A percentile compares a stretch with the other conserved stretches of the same genome.
These are phyloP conservation scores for Hirudo medicinalis DNA, from an alignment of 1,140 invertebrate species.

Conservation along the genomic window DNA sequence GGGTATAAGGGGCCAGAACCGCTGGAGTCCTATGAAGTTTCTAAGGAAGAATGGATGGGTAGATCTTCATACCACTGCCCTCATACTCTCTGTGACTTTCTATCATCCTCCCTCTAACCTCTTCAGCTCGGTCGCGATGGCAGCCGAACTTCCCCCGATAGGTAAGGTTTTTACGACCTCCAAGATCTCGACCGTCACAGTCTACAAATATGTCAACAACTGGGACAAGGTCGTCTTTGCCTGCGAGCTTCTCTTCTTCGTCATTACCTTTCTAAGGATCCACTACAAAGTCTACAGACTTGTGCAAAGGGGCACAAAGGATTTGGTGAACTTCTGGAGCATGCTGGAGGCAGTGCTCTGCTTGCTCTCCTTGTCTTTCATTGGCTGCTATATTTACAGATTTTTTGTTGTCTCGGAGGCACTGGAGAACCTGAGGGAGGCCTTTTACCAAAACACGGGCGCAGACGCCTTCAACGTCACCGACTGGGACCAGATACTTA, in stretches of 20 bases:
- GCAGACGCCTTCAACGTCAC: constrained; percentile 32
- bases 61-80: constrained; percentile 28
- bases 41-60: constrained; percentile 26
- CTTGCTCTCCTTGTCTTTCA: constrained; percentile 28
- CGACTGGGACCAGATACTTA: constrained; percentile 28
- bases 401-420: constrained; percentile 32
- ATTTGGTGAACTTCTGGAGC: background rate
- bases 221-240: constrained; percentile 34
- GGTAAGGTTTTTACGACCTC: constrained; percentile 28
- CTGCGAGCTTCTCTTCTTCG: constrained; percentile 36
- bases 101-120: constrained; percentile 34
- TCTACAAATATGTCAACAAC: constrained; percentile 34
- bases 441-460: constrained; percentile 34
- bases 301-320: constrained; percentile 23
- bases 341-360: background rate
- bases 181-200: constrained; percentile 29
- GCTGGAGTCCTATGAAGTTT: background rate
- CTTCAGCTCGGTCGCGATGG: constrained; percentile 32
- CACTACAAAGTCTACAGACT: constrained; percentile 24
- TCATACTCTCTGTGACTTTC: constrained; percentile 34
- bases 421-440: constrained; percentile 30
- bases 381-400: constrained; percentile 32
- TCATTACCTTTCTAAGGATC: constrained; percentile 29
- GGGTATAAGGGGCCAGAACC: background rate
- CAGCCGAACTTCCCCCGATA: constrained; percentile 30